Base-by-base conservation (phyloP, 2,113 vertebrate genomes). In the Miniopterus natalensis region DNA sequence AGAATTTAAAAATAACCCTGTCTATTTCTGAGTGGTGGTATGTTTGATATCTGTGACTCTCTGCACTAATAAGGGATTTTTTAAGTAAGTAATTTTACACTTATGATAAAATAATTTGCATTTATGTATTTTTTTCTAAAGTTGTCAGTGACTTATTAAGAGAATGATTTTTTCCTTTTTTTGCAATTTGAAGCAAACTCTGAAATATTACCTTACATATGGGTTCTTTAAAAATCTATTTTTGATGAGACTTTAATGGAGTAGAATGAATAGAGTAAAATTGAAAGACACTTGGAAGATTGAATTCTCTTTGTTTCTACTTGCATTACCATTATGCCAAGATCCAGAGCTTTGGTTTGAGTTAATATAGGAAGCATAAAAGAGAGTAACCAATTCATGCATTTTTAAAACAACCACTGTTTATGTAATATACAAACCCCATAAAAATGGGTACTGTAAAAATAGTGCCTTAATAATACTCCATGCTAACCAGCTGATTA, bases 391-490 rank as follows among this genome's bases (percentile, higher is more conserved):
- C n/a, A 91, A 88, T 71, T 85, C 14, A 1, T 84, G 12, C 29
- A 23, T 91, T 57, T 66, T 73, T 42, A 14, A 1, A 15, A 78
- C 84, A 45, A 20, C 47, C 75, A 68, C 71, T 3, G 55, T 94
- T 97, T 15, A 0, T 92, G 2, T 95, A 88, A 73, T 51, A 73
- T 90, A 73, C 13, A 84, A 75, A 92, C 90, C 63, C 53, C 47
- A 88, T 85, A 70, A 92, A 95, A 97, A 97, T 94, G 73, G 42
- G 15, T 75, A 55, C 42, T 75, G 2, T 96, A 97, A 36, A 93
- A 97, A 95, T 92, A 96, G 94, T 92, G 36, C 88, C 79, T 92
- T 94, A 97, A 88, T 96, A 97, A 63, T 94, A 95, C 57, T 96
- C 95, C 4, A 70, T 88, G 55, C 47, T 95, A 93, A 89, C 90